Conservation (phyloP, 2,888 invertebrate species). For the Cephonodes hylas region DNA sequence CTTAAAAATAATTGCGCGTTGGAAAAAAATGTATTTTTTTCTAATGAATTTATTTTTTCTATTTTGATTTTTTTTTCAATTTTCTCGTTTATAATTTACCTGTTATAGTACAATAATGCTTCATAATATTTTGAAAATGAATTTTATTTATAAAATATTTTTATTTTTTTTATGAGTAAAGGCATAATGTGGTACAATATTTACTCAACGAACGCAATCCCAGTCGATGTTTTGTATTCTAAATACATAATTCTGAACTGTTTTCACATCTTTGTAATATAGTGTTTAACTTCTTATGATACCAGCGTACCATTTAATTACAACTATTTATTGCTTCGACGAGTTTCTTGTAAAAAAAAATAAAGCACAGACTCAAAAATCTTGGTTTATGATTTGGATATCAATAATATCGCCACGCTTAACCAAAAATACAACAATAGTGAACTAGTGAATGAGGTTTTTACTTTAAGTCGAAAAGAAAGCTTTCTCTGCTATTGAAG, state of each 20-base stretch:
- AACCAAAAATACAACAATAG: no score
- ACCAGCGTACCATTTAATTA: background rate
- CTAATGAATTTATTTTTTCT: background rate
- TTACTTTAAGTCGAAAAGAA: no score
- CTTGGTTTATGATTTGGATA: no score
- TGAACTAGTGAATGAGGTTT: no score
- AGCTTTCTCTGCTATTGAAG: no score
- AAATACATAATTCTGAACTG: conserved; percentile 48
- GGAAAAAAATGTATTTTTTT: background rate
- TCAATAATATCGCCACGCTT: no score
- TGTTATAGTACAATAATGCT: background rate
- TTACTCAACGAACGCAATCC: conserved; percentile 31
- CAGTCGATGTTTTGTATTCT: conserved; percentile 53
- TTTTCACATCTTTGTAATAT: conserved; percentile 54
- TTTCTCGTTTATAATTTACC: no score
- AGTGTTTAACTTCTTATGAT: conserved; percentile 18
- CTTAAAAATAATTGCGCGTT: no score
- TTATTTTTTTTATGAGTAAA: background rate
- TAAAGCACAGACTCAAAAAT: no score
- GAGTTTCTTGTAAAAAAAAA: background rate
- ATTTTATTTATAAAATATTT: background rate
- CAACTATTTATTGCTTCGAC: background rate
- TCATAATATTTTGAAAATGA: background rate
- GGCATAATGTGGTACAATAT: background rate
- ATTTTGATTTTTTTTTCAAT: background rate